phyloP scores from a whole-genome alignment of 2,888 invertebrate genomes.

The Perizoma flavofasciatum region DNA sequence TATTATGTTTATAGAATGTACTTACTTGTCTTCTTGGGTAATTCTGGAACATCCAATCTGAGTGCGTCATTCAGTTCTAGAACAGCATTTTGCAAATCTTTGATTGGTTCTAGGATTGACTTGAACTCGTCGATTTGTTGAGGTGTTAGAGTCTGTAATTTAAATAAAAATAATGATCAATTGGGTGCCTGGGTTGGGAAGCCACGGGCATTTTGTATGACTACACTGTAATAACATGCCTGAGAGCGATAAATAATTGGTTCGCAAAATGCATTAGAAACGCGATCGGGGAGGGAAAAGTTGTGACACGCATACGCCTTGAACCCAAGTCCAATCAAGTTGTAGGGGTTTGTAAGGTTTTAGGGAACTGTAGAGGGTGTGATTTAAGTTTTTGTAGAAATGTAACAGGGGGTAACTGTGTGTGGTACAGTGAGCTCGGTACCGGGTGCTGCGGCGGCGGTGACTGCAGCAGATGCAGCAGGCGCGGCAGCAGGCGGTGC shows the following conservation, averaged over 20 bases:
- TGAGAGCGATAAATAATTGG: too few species aligned
- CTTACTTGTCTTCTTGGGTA: conserved; percentile 46
- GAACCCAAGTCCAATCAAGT: too few species aligned
- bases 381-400: too few species aligned
- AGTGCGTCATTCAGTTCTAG: conserved; percentile 76
- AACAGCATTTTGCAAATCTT: conserved; percentile 80
- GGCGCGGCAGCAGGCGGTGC: conserved; percentile 76
- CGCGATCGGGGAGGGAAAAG: too few species aligned
- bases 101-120: conserved; percentile 84
- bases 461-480: conserved; percentile 68
- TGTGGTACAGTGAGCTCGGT: conserved; percentile 27
- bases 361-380: too few species aligned
- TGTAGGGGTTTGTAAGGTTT: too few species aligned
- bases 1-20: conserved; percentile 8
- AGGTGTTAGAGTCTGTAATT: conserved; percentile 71
- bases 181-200: too few species aligned
- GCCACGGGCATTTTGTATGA: too few species aligned
- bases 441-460: conserved; percentile 36
- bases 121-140: conserved; percentile 86
- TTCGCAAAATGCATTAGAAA: too few species aligned
- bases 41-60: conserved; percentile 72
- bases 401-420: background rate
- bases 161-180: conserved; percentile 23
- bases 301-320: too few species aligned
- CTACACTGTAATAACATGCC: too few species aligned